phyloP scores from a whole-genome alignment of 1,140 invertebrate genomes.

The Melipona quadrifasciata region DNA sequence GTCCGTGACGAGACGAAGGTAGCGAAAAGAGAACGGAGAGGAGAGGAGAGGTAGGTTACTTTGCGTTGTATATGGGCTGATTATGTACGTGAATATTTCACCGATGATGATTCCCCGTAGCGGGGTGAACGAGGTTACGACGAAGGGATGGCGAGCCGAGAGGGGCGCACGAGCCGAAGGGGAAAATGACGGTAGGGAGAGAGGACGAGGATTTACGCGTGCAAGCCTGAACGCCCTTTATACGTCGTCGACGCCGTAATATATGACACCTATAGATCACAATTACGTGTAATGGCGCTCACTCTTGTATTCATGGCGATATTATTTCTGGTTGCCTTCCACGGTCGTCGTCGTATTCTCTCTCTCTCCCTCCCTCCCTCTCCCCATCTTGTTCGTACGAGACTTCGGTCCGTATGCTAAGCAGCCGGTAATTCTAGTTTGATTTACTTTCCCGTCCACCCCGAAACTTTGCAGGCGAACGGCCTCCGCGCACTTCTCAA shows the following conservation, averaged over 20 bases:
- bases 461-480: constrained; percentile 51
- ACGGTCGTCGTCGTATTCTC: constrained; percentile 57
- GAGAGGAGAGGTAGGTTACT: constrained; percentile 40
- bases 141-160: constrained; percentile 18
- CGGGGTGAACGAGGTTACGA: constrained; percentile 50
- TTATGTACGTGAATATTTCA: constrained; percentile 76
- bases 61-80: constrained; percentile 71
- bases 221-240: constrained; percentile 74
- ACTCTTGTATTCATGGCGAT: constrained; percentile 78
- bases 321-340: constrained; percentile 76
- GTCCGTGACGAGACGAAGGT: constrained; percentile 29
- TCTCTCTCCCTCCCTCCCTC: constrained; percentile 33
- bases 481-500: constrained; percentile 37
- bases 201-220: constrained; percentile 73
- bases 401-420: constrained; percentile 72
- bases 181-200: constrained; percentile 50
- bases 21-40: background rate
- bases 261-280: constrained; percentile 80
- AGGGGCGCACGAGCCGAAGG: constrained; percentile 35
- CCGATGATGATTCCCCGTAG: constrained; percentile 55
- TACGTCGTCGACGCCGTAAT: constrained; percentile 75
- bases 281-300: constrained; percentile 79
- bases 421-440: constrained; percentile 75
- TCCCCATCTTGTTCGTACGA: constrained; percentile 50
- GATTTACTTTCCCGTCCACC: constrained; percentile 71